Conservation (phyloP, 1,140 invertebrate species). For the Idris sp. region DNA sequence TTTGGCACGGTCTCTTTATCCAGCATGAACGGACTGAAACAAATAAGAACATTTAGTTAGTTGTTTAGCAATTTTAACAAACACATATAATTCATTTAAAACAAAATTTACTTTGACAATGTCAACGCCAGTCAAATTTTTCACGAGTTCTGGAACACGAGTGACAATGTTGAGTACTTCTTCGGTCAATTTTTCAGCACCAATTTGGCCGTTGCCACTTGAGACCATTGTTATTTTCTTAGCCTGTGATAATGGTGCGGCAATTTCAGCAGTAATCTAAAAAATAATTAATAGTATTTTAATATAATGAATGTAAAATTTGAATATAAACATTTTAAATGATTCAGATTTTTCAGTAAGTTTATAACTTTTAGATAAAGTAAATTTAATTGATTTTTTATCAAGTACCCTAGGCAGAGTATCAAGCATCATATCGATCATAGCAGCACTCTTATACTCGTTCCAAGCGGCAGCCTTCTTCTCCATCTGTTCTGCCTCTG, state of each 20-base stretch:
- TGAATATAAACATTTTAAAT: constrained; percentile 7
- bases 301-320: neutral
- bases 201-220: constrained; percentile 93
- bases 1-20: constrained; percentile 67
- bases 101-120: constrained; percentile 85
- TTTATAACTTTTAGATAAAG: too few relatives aligned
- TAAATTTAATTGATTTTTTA: constrained; percentile 4
- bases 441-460: constrained; percentile 96
- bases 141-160: constrained; percentile 92
- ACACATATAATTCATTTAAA: too few relatives aligned
- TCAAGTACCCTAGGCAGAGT: constrained; percentile 92
- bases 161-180: constrained; percentile 96
- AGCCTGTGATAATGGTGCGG: constrained; percentile 93
- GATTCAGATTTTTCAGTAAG: too few relatives aligned
- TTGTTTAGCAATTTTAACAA: too few relatives aligned
- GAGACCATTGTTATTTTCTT: constrained; percentile 97
- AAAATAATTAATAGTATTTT: constrained; percentile 13
- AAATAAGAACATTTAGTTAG: neutral
- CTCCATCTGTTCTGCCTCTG: constrained; percentile 97
- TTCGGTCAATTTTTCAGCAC: constrained; percentile 94
- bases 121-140: constrained; percentile 94
- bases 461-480: constrained; percentile 98
- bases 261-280: constrained; percentile 96
- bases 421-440: constrained; percentile 98
- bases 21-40: constrained; percentile 76